Percentiles rank a stretch among this genome's conserved stretches.
phyloP scores from a whole-genome alignment of 2,888 invertebrate species.

The Heliothis peltigera region DNA sequence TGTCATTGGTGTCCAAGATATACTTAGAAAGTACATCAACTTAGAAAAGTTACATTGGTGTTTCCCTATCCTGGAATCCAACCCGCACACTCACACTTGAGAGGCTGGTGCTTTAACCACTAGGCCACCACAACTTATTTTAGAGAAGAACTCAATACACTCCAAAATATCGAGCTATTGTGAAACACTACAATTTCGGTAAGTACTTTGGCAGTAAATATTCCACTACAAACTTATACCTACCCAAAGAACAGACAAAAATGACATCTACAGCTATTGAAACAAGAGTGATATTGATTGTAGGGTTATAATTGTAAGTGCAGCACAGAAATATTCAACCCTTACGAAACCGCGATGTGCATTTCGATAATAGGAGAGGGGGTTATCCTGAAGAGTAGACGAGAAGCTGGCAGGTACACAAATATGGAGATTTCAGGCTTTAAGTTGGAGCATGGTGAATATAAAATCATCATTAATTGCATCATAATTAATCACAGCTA shows the following conservation, averaged over 20 bases:
- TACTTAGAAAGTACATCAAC: too few species aligned
- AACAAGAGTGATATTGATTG: constrained; percentile 44
- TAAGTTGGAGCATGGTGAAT: too few species aligned
- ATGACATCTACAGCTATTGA: constrained; percentile 23
- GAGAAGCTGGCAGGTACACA: neutral
- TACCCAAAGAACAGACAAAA: neutral
- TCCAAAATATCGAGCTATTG: constrained; percentile 44
- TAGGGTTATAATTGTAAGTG: constrained; percentile 55
- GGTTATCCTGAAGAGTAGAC: constrained; percentile 65
- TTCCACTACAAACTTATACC: constrained; percentile 22
- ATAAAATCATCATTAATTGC: too few species aligned
- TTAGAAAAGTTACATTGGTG: too few species aligned
- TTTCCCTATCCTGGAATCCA: too few species aligned
- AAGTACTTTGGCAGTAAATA: constrained; percentile 50
- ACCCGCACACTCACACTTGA: too few species aligned
- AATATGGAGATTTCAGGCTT: neutral
- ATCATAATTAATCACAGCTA: too few species aligned
- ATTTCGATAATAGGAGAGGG: constrained; percentile 85
- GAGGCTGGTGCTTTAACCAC: too few species aligned
- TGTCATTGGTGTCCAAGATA: too few species aligned
- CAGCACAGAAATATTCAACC: constrained; percentile 80
- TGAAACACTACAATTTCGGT: constrained; percentile 50
- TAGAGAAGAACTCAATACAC: constrained; percentile 18
- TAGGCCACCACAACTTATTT: too few species aligned
- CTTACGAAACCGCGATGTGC: constrained; percentile 86